phyloP scores from a whole-genome alignment of 2,888 invertebrate species.

The Cotesia congregata region DNA sequence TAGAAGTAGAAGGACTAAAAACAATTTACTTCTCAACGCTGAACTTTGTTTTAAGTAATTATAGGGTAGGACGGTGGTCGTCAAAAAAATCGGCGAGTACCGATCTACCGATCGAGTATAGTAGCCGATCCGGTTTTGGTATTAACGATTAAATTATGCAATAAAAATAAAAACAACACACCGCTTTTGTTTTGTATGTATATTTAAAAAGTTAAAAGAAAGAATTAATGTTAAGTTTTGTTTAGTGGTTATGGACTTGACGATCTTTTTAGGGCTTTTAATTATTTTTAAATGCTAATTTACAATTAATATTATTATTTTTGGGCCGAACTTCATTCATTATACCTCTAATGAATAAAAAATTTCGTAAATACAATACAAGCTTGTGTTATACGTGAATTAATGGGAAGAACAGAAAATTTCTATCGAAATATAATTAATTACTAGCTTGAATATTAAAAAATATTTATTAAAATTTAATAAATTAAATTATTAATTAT shows the following conservation, averaged over 20 bases:
- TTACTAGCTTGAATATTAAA: no score
- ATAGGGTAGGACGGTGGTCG: slow-evolving; percentile 24
- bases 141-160: slow-evolving; percentile 40
- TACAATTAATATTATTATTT: slow-evolving; percentile 20
- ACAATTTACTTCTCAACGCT: slow-evolving; percentile 34
- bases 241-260: neutral
- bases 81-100: neutral
- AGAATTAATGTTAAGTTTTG: neutral
- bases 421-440: no score
- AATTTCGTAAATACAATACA: no score
- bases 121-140: slow-evolving; percentile 30
- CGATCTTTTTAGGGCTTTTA: neutral
- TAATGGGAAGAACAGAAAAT: no score
- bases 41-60: slow-evolving; percentile 39
- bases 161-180: slow-evolving; percentile 17
- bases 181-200: neutral
- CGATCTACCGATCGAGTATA: neutral
- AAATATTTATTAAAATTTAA: no score
- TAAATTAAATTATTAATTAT: no score
- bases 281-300: neutral
- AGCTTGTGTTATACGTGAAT: no score
- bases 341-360: no score
- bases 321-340: neutral
- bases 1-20: slow-evolving; percentile 3
- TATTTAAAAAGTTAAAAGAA: neutral